Evolutionary conservation across 2,888 invertebrate species (phyloP).

Genomic region (Lypha dubia): DNA sequence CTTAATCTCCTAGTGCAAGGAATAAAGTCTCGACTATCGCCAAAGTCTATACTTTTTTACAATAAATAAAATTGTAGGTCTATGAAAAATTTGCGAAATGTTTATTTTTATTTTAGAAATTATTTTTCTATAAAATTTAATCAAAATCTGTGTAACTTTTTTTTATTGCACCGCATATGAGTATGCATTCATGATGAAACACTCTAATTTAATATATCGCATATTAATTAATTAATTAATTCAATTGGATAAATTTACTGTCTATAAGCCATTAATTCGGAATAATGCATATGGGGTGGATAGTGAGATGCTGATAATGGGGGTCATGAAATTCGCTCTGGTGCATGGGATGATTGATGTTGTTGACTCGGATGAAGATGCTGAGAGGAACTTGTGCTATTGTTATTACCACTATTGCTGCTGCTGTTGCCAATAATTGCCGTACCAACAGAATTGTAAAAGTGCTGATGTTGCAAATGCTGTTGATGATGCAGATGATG

Average conservation of each 20-base stretch:
- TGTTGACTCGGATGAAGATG: constrained; percentile 48
- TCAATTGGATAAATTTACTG: constrained; percentile 73
- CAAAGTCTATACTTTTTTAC: no score
- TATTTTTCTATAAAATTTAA: constrained; percentile 6
- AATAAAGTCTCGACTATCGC: background rate
- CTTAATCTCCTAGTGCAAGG: background rate
- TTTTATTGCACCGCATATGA: constrained; percentile 69
- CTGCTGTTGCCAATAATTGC: background rate
- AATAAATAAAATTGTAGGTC: no score
- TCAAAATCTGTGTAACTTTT: constrained; percentile 23
- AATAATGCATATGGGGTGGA: constrained; percentile 77
- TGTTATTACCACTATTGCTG: constrained; percentile 20
- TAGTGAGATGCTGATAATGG: constrained; percentile 73
- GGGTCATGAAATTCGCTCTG: constrained; percentile 83
- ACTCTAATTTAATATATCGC: background rate
- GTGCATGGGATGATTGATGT: constrained; percentile 75
- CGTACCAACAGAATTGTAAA: background rate
- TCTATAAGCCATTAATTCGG: constrained; percentile 80
- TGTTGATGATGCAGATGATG: constrained; percentile 38
- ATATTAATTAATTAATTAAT: no score
- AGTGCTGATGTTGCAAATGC: constrained; percentile 39
- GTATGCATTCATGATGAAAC: constrained; percentile 18
- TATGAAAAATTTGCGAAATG: background rate
- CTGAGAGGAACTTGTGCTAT: constrained; percentile 57
- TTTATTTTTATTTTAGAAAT: background rate